Conservation (phyloP, 1,140 invertebrate genomes). For the Octopus sinensis region DNA sequence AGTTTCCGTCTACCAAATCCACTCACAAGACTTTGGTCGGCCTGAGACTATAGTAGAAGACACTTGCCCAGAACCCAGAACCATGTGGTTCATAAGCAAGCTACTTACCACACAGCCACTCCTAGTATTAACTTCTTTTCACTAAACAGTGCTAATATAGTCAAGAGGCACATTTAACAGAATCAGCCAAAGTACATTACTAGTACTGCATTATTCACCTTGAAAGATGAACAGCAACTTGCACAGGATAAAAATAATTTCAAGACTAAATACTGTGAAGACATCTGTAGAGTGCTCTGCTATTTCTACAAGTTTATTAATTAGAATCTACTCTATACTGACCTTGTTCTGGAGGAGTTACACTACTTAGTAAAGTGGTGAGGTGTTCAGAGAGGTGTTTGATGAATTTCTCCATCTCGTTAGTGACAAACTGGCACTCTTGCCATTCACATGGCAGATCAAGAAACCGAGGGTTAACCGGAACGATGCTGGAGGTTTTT, state of each 20-base stretch:
- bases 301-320: background rate
- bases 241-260: background rate
- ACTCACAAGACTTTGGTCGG: no score
- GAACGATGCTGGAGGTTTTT: constrained; percentile 4
- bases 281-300: background rate
- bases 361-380: background rate
- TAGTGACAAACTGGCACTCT: constrained; percentile 26
- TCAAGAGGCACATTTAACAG: no score
- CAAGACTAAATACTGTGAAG: background rate
- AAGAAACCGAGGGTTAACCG: constrained; percentile 23
- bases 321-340: background rate
- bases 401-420: constrained; percentile 33
- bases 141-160: no score
- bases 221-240: background rate
- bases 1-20: no score
- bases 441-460: constrained; percentile 33
- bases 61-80: no score
- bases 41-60: no score
- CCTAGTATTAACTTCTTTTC: no score
- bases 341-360: constrained; percentile 9
- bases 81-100: no score
- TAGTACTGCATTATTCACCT: background rate
- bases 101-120: no score
- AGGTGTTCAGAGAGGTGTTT: constrained; percentile 38
- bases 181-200: no score